A percentile compares a stretch with the other conserved stretches of the same genome.
phyloP scores from a whole-genome alignment of 2,797 vertebrate genomes.

The Lepilemur ruficaudatus region DNA sequence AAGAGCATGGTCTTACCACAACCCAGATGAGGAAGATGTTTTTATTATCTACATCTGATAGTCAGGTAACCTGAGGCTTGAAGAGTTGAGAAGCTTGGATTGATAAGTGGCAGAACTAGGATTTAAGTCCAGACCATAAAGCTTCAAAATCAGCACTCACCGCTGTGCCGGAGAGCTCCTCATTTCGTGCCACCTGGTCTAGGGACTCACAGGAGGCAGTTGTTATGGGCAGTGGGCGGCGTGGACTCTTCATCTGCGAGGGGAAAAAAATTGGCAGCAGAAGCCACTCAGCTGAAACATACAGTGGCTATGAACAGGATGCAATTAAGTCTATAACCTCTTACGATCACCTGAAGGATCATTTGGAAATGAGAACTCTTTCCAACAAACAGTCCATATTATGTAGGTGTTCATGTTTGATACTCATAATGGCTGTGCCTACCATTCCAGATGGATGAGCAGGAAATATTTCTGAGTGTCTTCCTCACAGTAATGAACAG shows the following conservation, averaged over 20 bases:
- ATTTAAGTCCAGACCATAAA: not conserved
- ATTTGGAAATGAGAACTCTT: constrained; percentile 30
- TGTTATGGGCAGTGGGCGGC: not conserved
- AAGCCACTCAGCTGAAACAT: constrained; percentile 35
- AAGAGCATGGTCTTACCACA: not conserved
- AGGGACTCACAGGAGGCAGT: not conserved
- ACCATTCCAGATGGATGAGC: not conserved
- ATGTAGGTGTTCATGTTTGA: constrained; percentile 16
- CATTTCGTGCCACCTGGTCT: not conserved
- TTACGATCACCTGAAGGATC: constrained; percentile 34
- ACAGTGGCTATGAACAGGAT: not conserved
- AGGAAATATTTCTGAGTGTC: not conserved
- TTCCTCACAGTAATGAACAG: not conserved
- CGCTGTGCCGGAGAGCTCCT: not conserved
- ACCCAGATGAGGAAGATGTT: not conserved
- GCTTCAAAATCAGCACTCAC: not conserved
- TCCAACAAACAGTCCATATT: not conserved
- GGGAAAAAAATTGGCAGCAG: not conserved
- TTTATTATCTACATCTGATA: not conserved
- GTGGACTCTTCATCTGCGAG: not conserved
- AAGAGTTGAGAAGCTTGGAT: not conserved
- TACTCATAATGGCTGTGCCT: not conserved
- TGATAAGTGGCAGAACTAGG: not conserved
- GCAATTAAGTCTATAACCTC: constrained; percentile 21
- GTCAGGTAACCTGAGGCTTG: not conserved